phyloP scores from a whole-genome alignment of 2,113 vertebrate genomes.

The Strix aluco region DNA sequence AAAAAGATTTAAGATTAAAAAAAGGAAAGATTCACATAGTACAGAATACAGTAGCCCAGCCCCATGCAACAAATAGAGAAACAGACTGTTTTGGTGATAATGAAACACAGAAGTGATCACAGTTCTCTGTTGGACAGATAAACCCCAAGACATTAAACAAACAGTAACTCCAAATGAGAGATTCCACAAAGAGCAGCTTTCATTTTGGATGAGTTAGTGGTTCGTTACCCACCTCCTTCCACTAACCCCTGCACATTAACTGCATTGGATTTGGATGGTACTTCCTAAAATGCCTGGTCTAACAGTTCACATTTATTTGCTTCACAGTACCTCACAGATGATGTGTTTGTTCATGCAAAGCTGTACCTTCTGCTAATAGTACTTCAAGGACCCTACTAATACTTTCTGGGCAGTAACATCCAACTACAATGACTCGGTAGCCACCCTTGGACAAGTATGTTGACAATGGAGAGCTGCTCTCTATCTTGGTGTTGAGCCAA shows the following conservation, averaged over 20 bases:
- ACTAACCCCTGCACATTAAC: not conserved
- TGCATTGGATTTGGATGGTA: not conserved
- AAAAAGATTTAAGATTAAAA: constrained; percentile 51
- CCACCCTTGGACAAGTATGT: not conserved
- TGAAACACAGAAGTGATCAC: not conserved
- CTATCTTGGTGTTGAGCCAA: not conserved
- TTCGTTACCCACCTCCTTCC: not conserved
- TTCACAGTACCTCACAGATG: not conserved
- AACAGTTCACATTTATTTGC: not conserved
- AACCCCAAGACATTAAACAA: constrained; percentile 3
- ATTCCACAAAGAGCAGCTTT: not conserved
- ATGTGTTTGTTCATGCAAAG: not conserved
- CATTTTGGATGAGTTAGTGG: not conserved
- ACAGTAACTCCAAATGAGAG: not conserved
- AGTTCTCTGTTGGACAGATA: not conserved
- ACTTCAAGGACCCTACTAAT: not conserved
- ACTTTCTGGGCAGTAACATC: not conserved
- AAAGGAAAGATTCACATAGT: not conserved
- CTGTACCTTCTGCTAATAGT: not conserved
- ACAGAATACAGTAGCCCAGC: constrained; percentile 45
- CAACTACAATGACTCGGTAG: not conserved
- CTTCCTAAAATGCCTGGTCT: not conserved
- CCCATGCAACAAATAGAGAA: constrained; percentile 39
- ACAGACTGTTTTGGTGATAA: not conserved
- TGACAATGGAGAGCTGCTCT: not conserved